phyloP scores from a whole-genome alignment of 2,113 vertebrate genomes.

The Addax nasomaculatus region DNA sequence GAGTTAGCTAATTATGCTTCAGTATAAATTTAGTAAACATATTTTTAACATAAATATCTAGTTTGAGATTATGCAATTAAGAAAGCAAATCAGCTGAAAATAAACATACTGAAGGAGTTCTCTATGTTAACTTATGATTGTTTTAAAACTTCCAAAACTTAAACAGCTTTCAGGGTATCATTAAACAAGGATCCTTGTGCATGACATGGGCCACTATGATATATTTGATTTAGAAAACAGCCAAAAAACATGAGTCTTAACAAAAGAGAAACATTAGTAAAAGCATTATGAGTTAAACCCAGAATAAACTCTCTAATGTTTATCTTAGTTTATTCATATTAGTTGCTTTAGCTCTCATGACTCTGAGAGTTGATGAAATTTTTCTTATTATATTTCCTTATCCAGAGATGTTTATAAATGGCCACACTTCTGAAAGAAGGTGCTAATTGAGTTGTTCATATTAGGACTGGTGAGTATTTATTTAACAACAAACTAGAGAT shows the following conservation, averaged over 20 bases:
- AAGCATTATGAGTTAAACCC: background rate
- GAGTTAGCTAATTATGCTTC: background rate
- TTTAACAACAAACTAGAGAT: conserved; percentile 10
- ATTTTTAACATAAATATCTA: conserved; percentile 23
- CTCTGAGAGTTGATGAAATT: background rate
- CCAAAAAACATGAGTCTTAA: background rate
- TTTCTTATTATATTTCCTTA: conserved; percentile 26
- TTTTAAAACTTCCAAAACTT: conserved; percentile 17
- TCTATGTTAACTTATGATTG: background rate
- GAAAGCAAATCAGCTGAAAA: conserved; percentile 39
- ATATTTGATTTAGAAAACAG: background rate
- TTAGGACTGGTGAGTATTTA: background rate
- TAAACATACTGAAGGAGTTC: background rate
- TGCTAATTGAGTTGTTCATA: conserved; percentile 16
- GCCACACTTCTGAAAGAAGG: conserved; percentile 5
- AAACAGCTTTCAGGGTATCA: background rate
- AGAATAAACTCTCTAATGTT: background rate
- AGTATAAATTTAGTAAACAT: conserved; percentile 20
- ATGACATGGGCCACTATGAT: background rate
- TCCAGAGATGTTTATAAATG: conserved; percentile 3
- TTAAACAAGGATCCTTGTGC: background rate
- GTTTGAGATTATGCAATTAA: conserved; percentile 34
- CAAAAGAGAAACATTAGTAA: background rate
- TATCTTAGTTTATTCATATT: background rate
- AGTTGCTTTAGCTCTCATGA: conserved; percentile 14